Evolutionary conservation across 2,888 invertebrate species (phyloP).

Genomic region (Tenthredo notha): DNA sequence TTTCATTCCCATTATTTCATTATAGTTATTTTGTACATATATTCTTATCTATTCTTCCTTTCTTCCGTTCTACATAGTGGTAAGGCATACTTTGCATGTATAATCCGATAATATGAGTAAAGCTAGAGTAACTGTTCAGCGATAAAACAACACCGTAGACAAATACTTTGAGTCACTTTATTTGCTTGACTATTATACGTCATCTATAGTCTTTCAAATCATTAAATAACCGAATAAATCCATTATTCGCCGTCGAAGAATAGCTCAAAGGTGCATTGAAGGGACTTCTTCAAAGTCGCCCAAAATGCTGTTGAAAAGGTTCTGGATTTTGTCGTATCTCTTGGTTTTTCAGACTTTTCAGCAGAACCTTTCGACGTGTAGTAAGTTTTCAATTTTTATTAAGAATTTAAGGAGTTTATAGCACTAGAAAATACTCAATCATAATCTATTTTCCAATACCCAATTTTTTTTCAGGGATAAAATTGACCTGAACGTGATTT

Average conservation of each 20-base stretch:
- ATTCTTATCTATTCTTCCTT: not conserved
- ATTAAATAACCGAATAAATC: no score
- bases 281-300: no score
- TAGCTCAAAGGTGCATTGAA: no score
- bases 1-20: not conserved
- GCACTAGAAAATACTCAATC: not conserved
- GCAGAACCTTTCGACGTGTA: not conserved
- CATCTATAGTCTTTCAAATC: no score
- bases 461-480: not conserved
- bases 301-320: not conserved
- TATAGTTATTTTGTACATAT: not conserved
- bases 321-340: not conserved
- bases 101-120: not conserved
- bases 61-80: slow-evolving; percentile 27
- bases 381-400: not conserved
- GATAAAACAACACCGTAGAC: not conserved
- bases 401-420: not conserved
- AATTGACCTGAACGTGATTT: not conserved
- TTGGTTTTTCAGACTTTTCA: not conserved
- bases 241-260: not conserved
- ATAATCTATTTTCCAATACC: not conserved
- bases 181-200: no score
- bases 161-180: not conserved
- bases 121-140: not conserved
- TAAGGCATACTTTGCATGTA: slow-evolving; percentile 12